Base-by-base conservation (phyloP, 2,797 vertebrate species). In the Liasis olivaceus region DNA sequence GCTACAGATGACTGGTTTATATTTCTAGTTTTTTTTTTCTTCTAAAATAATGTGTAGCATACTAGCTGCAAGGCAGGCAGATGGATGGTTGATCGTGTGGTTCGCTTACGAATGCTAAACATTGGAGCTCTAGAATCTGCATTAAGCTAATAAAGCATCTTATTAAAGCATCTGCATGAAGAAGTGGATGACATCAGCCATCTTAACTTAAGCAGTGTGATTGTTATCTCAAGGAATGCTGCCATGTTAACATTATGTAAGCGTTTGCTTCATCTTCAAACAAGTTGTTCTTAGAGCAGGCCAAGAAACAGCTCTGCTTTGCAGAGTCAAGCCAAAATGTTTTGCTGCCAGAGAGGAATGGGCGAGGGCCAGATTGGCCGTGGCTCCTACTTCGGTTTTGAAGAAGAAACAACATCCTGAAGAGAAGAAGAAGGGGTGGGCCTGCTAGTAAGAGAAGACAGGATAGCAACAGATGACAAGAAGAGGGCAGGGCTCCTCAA, bases 201-300 rank as follows among this genome's bases (percentile, higher is more conserved):
- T 87, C 58, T 91, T 69, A 31, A 20, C 56, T n/a, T 59, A 72
- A 36, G 51, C 51, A 36, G 31, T 60, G 24, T 87, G 42, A 91
- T 63, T 91, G 51, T 58, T 69, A 69, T 69, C 90, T 87, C 85
- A 58, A 87, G 85, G 90, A 91, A 87, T 69, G 63, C 31, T 42
- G 47, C 5, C 22, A 81, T n/a, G 42, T 64, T 87, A 69, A 58
- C 90, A 87, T 87, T 87, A 58, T 69, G 36, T 69, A 87, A 58
- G 42, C 20, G 36, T 36, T 72, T 64, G 59, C 42, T 62, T 51
- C 17, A 31, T 69, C 17, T 56, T 12, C 77, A 69, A 42, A 42
- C 20, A 42, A n/a, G 17, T 13, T 54, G 42, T 81, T 90, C 7
- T 26, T 60, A 31, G 51, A 90, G 28, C 13, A 58, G 69, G 59